phyloP scores from a whole-genome alignment of 2,888 invertebrate genomes.

The Lypha dubia region DNA sequence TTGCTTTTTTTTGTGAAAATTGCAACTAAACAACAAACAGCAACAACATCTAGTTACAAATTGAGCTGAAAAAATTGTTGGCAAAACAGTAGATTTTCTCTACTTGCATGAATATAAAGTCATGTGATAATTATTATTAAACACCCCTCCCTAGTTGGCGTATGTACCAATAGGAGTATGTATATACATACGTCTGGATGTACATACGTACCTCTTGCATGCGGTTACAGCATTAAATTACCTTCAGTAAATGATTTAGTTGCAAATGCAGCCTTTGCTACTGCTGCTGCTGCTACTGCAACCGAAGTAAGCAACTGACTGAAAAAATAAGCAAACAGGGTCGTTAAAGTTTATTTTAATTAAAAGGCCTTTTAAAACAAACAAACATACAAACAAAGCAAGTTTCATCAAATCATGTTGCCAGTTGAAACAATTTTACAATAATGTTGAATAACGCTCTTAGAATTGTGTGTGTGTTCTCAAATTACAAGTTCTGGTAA shows the following conservation, averaged over 20 bases:
- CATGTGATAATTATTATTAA: conserved; percentile 66
- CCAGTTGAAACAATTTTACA: conserved; percentile 41
- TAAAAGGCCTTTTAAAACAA: conserved; percentile 57
- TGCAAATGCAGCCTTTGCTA: conserved; percentile 18
- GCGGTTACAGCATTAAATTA: conserved; percentile 68
- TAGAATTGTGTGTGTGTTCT: conserved; percentile 24
- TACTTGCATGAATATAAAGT: conserved; percentile 36
- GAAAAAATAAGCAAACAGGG: conserved; percentile 47
- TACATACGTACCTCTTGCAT: conserved; percentile 19
- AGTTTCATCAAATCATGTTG: conserved; percentile 42
- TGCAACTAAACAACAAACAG: conserved; percentile 44
- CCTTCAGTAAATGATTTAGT: conserved; percentile 60
- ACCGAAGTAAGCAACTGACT: not conserved
- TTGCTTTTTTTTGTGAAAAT: conserved; percentile 33
- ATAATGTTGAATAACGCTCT: conserved; percentile 23
- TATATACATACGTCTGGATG: too few relatives aligned
- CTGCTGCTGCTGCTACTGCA: not conserved
- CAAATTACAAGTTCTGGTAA: conserved; percentile 65
- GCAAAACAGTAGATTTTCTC: conserved; percentile 53
- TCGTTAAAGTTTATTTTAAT: conserved; percentile 57
- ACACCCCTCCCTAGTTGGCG: conserved; percentile 43
- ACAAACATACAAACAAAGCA: conserved; percentile 43
- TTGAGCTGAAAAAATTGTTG: conserved; percentile 66
- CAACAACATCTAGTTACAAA: conserved; percentile 46
- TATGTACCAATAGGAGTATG: conserved; percentile 11